Evolutionary conservation across 1,140 invertebrate species (phyloP), one percentile per base, ranked within the genome.

Genomic region (Eupeodes corollae): DNA sequence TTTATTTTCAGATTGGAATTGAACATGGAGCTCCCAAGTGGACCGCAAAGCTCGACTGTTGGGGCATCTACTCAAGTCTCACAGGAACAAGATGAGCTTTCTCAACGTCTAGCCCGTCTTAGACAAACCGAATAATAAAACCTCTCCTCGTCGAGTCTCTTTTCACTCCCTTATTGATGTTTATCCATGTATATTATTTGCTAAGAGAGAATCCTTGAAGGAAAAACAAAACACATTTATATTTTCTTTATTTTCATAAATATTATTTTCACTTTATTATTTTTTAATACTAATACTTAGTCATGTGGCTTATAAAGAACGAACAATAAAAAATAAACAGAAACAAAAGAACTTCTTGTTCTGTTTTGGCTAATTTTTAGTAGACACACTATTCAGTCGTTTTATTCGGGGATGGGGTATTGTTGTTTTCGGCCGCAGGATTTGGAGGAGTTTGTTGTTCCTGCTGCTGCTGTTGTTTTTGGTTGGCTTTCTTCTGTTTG

Each of bases 81-180:
- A 13, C 83, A 88, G 56, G 90, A 96, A 66, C 90, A 97, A 72
- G 94, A 98, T 70, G 95, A 99, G 67, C 74, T 99, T 1, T 91
- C 93, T 16, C 89, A 96, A 68, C 74, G 95, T 69, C 74, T 98
- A 45, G 93, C 94, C n/a, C 81, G 88, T 63, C 76, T 98, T 47
- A 74, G 95, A 55, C 86, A 91, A 64, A 69, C 79, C 0, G 79
- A 82, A 69, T 82, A 79, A 50, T 35, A 3, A 26, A 26, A 5
- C 8, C 3, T 5, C 3, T 5, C 21, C 21, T 3, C 8, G 21
- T 26, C 3, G 21, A 26, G 8, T 8, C 21, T 26, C 21, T 26
- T 5, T 8, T 26, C 21, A 26, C 21, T 26, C 21, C 21, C 8
- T 26, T 8, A 26, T n/a, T n/a, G n/a, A 26, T 26, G 21, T 26